phyloP scores from a whole-genome alignment of 2,888 invertebrate species.

The Xiphydria camelus region DNA sequence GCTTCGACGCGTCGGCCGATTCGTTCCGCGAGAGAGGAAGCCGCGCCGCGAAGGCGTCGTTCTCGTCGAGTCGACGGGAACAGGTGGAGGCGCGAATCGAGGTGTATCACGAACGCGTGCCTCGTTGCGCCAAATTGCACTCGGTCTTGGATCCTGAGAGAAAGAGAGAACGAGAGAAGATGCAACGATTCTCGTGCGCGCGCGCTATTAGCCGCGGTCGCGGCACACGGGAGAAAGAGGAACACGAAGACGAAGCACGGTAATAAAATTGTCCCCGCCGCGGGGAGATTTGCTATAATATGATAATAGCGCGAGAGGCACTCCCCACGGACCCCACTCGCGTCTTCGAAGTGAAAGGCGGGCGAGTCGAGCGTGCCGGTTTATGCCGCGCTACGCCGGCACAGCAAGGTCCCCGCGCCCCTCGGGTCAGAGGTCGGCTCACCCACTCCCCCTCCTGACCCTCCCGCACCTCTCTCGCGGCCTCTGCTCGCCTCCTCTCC shows the following conservation, averaged over 20 bases:
- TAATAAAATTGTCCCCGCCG: conserved; percentile 1
- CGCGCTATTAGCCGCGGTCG: conserved; percentile 28
- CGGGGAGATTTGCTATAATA: conserved; percentile 47
- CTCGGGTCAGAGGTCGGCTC: conserved; percentile 54
- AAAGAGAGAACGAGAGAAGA: conserved; percentile 5
- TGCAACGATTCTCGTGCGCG: conserved; percentile 11
- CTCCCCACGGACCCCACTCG: conserved; percentile 44
- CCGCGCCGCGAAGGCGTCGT: too few species aligned
- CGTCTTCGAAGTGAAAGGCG: conserved; percentile 55
- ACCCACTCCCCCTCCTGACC: conserved; percentile 48
- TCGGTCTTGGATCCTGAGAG: background rate
- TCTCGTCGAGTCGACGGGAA: too few species aligned
- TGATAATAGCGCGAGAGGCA: conserved; percentile 48
- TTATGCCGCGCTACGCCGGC: conserved; percentile 42
- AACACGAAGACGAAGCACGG: conserved; percentile 4
- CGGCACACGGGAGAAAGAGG: conserved; percentile 4
- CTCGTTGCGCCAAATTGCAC: background rate
- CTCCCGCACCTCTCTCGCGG: conserved; percentile 29
- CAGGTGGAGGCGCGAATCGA: background rate
- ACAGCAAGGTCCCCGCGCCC: conserved; percentile 52
- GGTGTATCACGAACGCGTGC: background rate
- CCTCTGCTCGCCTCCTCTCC: background rate
- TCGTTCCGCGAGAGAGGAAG: too few species aligned
- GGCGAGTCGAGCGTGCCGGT: conserved; percentile 46
- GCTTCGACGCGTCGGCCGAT: too few species aligned